These are phyloP conservation scores for Rhodophaea formosa DNA, from an alignment of 2,888 invertebrate species.

Conservation along the genomic window DNA sequence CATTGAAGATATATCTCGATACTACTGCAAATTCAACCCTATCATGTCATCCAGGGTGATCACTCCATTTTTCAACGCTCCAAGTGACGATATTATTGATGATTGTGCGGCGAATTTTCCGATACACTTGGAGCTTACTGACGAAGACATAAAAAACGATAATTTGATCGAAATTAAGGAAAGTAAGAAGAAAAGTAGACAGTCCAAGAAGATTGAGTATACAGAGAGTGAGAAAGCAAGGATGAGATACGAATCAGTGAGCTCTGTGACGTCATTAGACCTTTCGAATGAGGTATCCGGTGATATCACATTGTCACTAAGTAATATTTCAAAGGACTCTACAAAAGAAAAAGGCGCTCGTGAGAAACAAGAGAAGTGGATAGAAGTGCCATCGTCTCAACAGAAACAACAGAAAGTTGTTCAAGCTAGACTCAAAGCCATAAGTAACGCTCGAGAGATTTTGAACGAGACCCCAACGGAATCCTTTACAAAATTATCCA, in stretches of 20 bases:
- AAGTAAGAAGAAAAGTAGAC: conserved; percentile 57
- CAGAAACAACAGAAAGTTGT: conserved; percentile 74
- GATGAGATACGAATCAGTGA: conserved; percentile 66
- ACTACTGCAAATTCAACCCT: conserved; percentile 84
- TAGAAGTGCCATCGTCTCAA: conserved; percentile 65
- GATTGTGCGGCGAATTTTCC: conserved; percentile 63
- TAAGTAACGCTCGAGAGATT: conserved; percentile 62
- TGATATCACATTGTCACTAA: conserved; percentile 66
- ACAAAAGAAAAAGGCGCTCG: conserved; percentile 42
- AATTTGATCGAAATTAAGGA: conserved; percentile 56
- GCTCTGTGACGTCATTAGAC: conserved; percentile 68
- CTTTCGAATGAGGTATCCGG: conserved; percentile 60
- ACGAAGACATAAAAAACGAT: conserved; percentile 76
- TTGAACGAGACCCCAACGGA: conserved; percentile 58
- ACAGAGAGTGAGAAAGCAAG: conserved; percentile 69
- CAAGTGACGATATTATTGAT: conserved; percentile 79
- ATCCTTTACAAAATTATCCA: conserved; percentile 62
- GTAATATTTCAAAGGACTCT: conserved; percentile 52
- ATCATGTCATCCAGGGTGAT: conserved; percentile 83
- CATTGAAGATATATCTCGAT: conserved; percentile 83
- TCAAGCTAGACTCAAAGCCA: conserved; percentile 73
- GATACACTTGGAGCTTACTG: conserved; percentile 69
- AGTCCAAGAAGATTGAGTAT: conserved; percentile 66
- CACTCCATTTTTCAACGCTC: conserved; percentile 85
- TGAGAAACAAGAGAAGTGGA: conserved; percentile 67